Conservation (phyloP, 2,888 invertebrate species). For the Andrena dorsata region DNA sequence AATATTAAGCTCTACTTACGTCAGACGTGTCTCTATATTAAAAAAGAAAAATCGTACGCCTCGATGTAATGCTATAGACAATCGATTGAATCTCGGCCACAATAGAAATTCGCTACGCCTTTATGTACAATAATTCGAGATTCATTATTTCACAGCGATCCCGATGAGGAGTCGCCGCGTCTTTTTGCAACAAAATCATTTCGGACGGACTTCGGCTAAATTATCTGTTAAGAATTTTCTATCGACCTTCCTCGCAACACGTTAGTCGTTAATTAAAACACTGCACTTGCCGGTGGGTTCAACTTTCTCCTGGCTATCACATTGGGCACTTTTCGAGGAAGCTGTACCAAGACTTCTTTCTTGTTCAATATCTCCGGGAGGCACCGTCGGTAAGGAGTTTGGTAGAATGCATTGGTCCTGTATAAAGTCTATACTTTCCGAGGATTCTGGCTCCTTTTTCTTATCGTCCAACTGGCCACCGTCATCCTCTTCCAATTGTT, state of each 20-base stretch:
- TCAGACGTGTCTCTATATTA: slow-evolving; percentile 32
- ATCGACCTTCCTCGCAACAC: slow-evolving; percentile 37
- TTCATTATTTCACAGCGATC: slow-evolving; percentile 59
- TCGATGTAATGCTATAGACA: slow-evolving; percentile 52
- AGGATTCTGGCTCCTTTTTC: slow-evolving; percentile 51
- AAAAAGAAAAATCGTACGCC: slow-evolving; percentile 35
- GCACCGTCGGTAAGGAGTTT: slow-evolving; percentile 68
- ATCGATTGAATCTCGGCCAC: slow-evolving; percentile 57
- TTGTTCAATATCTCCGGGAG: slow-evolving; percentile 61
- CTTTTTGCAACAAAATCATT: slow-evolving; percentile 76
- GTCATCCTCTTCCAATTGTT: slow-evolving; percentile 52
- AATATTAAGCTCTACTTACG: slow-evolving; percentile 52
- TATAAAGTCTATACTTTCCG: slow-evolving; percentile 40
- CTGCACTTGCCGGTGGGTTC: slow-evolving; percentile 59
- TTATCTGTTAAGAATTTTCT: slow-evolving; percentile 63
- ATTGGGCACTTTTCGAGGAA: slow-evolving; percentile 55
- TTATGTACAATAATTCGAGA: slow-evolving; percentile 78
- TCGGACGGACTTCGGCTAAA: slow-evolving; percentile 84
- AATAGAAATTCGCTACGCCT: slow-evolving; percentile 58
- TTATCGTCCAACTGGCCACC: slow-evolving; percentile 56
- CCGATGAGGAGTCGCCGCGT: slow-evolving; percentile 56
- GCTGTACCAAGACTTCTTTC: slow-evolving; percentile 41
- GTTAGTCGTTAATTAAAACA: slow-evolving; percentile 58
- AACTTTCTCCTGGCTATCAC: slow-evolving; percentile 57
- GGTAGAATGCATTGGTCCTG: slow-evolving; percentile 59